Conservation (phyloP, 2,113 vertebrate species). For the Microtus pennsylvanicus region DNA sequence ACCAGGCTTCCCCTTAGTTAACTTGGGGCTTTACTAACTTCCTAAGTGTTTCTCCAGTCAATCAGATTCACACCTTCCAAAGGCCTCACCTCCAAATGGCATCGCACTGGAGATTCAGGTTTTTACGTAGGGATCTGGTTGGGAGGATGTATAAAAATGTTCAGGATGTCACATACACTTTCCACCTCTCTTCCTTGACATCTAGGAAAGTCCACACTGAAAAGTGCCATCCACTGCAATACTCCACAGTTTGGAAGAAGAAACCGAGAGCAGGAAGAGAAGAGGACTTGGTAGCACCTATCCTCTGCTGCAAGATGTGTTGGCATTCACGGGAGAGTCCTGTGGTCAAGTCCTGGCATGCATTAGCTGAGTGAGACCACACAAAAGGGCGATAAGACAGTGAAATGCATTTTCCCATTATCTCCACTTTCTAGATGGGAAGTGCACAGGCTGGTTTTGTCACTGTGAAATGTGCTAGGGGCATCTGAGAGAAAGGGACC, state of each 20-base stretch:
- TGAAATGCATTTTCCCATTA: neutral
- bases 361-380: neutral
- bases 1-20: neutral
- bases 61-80: neutral
- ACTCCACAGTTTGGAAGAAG: neutral
- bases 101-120: neutral
- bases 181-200: neutral
- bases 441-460: neutral
- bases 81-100: neutral
- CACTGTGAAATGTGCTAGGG: neutral
- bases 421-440: slow-evolving; percentile 26
- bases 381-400: neutral
- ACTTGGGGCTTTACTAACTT: neutral
- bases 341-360: neutral
- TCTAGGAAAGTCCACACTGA: neutral
- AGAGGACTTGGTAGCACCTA: neutral
- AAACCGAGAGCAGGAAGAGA: neutral
- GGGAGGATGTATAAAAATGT: no score
- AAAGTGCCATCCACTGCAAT: neutral
- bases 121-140: neutral
- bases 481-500: neutral
- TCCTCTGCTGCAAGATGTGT: neutral
- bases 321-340: neutral
- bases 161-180: neutral
- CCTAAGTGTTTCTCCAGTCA: neutral